Base-by-base conservation (phyloP, 2,797 vertebrate species). In the Toxotes lorentzi region DNA sequence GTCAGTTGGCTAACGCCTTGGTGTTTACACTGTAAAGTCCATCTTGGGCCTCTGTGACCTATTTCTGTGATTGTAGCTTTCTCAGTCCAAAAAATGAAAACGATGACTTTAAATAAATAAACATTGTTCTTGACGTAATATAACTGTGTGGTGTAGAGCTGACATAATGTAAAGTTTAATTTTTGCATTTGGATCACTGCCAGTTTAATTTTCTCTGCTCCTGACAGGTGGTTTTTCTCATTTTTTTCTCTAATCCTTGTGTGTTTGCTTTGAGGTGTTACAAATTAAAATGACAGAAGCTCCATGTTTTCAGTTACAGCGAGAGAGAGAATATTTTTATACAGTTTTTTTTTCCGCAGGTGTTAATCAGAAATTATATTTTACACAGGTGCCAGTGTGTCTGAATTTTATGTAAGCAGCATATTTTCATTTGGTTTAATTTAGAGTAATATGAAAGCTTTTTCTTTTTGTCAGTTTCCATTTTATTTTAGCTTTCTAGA, bases 1-100 rank as follows among this genome's bases (percentile, higher is more conserved):
- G 93, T 93, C 86, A 86, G 77, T 89, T 73, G 79, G 93, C 89
- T 94, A 92, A 94, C 93, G 93, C 93, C 93, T 94, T 91, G 76
- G 85, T 92, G 90, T 93, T 94, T 91, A 91, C 84, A 81, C 87
- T 76, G 70, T 51, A 23, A 34, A 66, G 87, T 82, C 91, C 84
- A 82, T 90, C 76, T 79, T 62, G 76, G 79, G 73, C 79, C 70
- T 63, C 69, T 81, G 27, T 91, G 89, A 90, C 90, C 82, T 69
- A 86, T 80, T 92, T 92, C 73, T 88, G 41, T 75, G 65, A 78
- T 77, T 78, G 38, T 58, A 50, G 32, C 45, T 56, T 78, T 70
- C 50, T 67, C 54, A 4, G 54, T 34, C 35, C 32, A 64, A 48
- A 77, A 66, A 60, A 57, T 43, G 7, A 61, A 70, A 78, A 74